Evolutionary conservation across 2,113 vertebrate species (phyloP), one percentile per base, ranked within the genome.

Genomic region (Pandion haliaetus): DNA sequence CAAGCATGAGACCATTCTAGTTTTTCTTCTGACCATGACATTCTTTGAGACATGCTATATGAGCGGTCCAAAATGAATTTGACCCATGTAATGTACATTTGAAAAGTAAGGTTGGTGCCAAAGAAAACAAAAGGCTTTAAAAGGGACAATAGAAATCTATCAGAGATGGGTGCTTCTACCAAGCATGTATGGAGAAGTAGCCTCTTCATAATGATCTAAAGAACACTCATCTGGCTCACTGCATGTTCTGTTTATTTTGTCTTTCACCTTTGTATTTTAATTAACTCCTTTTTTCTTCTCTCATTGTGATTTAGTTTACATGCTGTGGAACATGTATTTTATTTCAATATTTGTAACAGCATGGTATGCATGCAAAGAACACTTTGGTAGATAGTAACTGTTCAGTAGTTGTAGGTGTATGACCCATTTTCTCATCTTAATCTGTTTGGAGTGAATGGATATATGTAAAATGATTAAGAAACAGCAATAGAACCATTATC

Each of bases 201-300:
- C n/a, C 36, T 73, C 36, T 29, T 89, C 83, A 21, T 63, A 90
- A 58, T 78, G 49, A 79, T 90, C 86, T 83, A 19, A 85, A 89
- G 71, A 63, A n/a, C 4, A 9, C 72, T 91, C 59, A 90, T 80
- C 82, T 93, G 67, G 32, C 67, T 92, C 83, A 59, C 72, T 92
- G 67, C 83, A 85, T 82, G 12, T 90, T 91, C 62, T 70, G 47
- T 83, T 97, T 94, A 72, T 92, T 96, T 92, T 82, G 32, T 82
- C 54, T 72, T 90, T 87, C 74, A 94, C 47, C 69, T 89, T 90
- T 94, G 57, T 91, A 49, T 94, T 96, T 93, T 97, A 96, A 94
- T 96, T 96, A 94, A 86, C 62, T 95, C 9, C 5, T 62, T 57
- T 93, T 90, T 89, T 67, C n/a, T 95, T 55, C 57, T 52, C 34